Conservation (phyloP, 2,888 invertebrate species). For the Ormyrus thymus region DNA sequence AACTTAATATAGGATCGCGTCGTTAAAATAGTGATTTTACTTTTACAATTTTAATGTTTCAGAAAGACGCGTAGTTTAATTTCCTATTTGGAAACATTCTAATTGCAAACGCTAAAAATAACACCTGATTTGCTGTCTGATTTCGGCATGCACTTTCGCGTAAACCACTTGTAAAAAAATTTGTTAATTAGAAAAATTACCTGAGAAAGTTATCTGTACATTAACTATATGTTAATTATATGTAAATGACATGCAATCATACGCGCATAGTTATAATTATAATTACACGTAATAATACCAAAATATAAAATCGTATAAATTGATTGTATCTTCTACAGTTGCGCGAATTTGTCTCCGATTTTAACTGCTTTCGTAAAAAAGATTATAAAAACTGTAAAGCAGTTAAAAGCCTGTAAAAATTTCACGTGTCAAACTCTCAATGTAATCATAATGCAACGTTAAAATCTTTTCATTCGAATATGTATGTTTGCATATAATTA, state of each 20-base stretch:
- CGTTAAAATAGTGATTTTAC: slow-evolving; percentile 2
- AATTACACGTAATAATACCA: slow-evolving; percentile 25
- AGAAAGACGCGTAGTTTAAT: not conserved
- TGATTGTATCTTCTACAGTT: not conserved
- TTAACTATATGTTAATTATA: slow-evolving; percentile 7
- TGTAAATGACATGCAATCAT: not conserved
- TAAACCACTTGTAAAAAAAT: slow-evolving; percentile 13
- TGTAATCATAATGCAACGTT: not conserved
- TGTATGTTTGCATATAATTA: slow-evolving; percentile 25
- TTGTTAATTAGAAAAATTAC: slow-evolving; percentile 4
- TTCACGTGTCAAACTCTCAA: not conserved
- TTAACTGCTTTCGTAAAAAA: slow-evolving; percentile 24
- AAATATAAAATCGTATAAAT: slow-evolving; percentile 24
- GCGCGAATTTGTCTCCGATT: not conserved
- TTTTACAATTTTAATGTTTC: slow-evolving; percentile 29
- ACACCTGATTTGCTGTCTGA: not conserved
- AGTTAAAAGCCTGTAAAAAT: slow-evolving; percentile 11
- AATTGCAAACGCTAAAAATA: not conserved
- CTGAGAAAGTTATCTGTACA: slow-evolving; percentile 23
- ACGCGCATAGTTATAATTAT: slow-evolving; percentile 1
- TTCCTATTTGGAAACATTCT: slow-evolving; percentile 13
- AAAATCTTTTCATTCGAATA: slow-evolving; percentile 9
- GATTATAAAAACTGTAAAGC: slow-evolving; percentile 35
- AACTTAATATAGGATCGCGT: slow-evolving; percentile 15
- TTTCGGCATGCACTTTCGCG: not conserved